Base-by-base conservation (phyloP, 2,888 invertebrate species). In the Melieria crassipennis region DNA sequence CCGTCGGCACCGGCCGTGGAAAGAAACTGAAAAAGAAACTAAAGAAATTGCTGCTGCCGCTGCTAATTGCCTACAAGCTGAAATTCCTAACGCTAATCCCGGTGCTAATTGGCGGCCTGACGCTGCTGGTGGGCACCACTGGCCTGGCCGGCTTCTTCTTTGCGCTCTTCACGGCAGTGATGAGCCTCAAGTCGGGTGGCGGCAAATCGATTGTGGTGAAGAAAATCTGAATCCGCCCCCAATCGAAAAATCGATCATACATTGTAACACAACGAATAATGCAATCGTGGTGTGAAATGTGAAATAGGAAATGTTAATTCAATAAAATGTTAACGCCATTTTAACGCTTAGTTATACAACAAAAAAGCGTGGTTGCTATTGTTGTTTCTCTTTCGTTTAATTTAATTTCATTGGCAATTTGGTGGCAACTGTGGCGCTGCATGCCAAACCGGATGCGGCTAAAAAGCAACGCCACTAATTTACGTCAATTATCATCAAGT, bases 141-240 rank as follows among this genome's bases (percentile, higher is more conserved):
- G 93, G 94, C 16, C 84, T 95, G 72, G 95, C 94, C 30, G 95
- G 95, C 75, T 95, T 95, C 87, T 95, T 95, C 89, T 95, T 95
- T 83, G 94, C 95, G 1, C 87, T 95, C 11, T 95, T 95, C 80
- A 93, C 94, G 65, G 93, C 94, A 2, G 92, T 93, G 5, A 92
- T 95, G 89, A 93, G 93, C 69, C 87, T 94, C 74, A 93, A 91
- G 73, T 72, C 50, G 52, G 64, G 60, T 43, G 69, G 73, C 71
- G 79, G 76, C 73, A 83, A 84, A 77, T 71, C 81, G 45, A 74
- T 81, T 72, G 65, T 83, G 5, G 76, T 83, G n/a, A 81, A 80
- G 67, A 71, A 76, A 73, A 62, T 16, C 16, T 66, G 50, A 61
- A 60, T 13, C 30, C 5, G 4, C n/a, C 13, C 13, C 30, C 56